Base-by-base conservation (phyloP, 2,797 vertebrate species). In the Babyrousa celebensis region DNA sequence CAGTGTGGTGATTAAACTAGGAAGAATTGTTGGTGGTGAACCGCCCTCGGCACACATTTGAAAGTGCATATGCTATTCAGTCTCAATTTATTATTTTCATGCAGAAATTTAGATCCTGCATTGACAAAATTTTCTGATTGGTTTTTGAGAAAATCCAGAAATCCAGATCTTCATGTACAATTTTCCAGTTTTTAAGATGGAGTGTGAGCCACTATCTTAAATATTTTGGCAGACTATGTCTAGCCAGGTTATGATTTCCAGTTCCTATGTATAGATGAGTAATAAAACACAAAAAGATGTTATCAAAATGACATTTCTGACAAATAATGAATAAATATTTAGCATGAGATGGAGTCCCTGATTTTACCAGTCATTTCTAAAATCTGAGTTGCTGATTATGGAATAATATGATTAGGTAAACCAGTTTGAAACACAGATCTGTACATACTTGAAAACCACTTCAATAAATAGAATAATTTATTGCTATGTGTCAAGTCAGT, bases 401-500 rank as follows among this genome's bases (percentile, higher is more conserved):
- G 75, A 94, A 84, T 27, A 74, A 58, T 32, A 68, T 75, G 29
- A 75, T 54, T 21, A 82, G 32, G 4, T 54, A 62, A 82, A 90
- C 75, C 25, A 74, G 15, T 70, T 85, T 94, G 74, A 74, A 91
- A 82, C 27, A 15, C 21, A 71, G 62, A 83, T 63, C 27, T 91
- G 16, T 67, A 20, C 6, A 43, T 63, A 68, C 5, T 48, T 77
- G 70, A 56, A 82, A 87, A 71, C 18, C 25, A 82, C 15, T 80
- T 43, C 14, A 65, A 17, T 79, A 91, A 63, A 74, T 32, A 80
- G 43, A 89, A 56, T 56, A 70, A 70, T 56, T 15, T 94, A 56
- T 63, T 77, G 48, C 62, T 43, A 14, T 67, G 25, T 63, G 29
- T 40, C 18, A 85, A 85, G 17, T 72, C 48, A 89, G 60, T 79